Evolutionary conservation across 2,888 invertebrate genomes (phyloP), one percentile per base, ranked within the genome.

Genomic region (Limnephilus rhombicus): DNA sequence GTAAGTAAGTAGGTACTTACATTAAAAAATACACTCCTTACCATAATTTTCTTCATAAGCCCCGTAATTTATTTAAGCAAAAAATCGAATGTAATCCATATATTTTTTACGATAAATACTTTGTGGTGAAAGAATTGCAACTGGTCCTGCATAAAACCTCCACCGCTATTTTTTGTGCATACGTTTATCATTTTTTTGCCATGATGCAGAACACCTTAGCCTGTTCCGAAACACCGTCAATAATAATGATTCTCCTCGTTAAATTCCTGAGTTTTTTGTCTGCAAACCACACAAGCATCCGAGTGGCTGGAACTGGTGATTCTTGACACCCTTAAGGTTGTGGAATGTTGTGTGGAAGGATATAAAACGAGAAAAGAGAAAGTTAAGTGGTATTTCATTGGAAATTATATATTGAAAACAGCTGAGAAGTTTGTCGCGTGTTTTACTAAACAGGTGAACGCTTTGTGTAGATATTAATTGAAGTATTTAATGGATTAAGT

Each of bases 181-280:
- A 68, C 68, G 68, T 68, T 68, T 68, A 68, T 68, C 68, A 68
- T 68, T 68, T 68, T 68, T 68, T 68, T 68, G 68, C 68, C 68
- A 24, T 2, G 24, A 68, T 68, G 68, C 68, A 68, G 68, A 68
- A 68, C 68, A 68, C 68, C 9, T 9, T 9, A 24, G 24, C 68
- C 7, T 68, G 68, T 68, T 68, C n/a, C 68, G 68, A 68, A 68
- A 68, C 68, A n/a, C 68, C 2, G 9, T 68, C 68, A 7, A n/a
- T 68, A 68, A 68, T 68, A n/a, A 68, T 24, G 68, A 68, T 68
- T 68, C 24, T 68, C 24, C 68, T 68, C 7, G 68, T 68, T 68
- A 68, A 68, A 68, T 68, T 68, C 68, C 24, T 68, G 68, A n/a
- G 68, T 68, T 68, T 53, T 68, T 68, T 68, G 68, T 1, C 9